Conservation (phyloP, 2,888 invertebrate species). For the Muscina levida region DNA sequence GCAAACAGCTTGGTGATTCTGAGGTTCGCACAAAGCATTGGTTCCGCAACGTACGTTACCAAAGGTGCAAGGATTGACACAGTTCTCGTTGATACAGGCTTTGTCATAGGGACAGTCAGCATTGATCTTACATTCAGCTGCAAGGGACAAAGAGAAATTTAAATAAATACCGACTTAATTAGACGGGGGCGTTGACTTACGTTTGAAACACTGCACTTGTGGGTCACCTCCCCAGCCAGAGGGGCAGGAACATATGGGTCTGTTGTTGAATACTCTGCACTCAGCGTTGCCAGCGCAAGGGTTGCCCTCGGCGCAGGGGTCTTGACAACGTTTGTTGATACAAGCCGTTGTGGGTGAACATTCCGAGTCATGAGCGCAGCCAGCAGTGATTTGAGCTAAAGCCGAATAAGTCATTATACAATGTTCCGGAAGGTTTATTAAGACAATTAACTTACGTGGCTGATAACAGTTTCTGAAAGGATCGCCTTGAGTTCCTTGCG, state of each 20-base stretch:
- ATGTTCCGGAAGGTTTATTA: not conserved
- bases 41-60: slow-evolving; percentile 87
- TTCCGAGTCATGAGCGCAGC: slow-evolving; percentile 87
- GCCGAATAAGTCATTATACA: not conserved
- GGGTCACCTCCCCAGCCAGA: slow-evolving; percentile 94
- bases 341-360: slow-evolving; percentile 90
- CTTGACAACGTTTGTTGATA: slow-evolving; percentile 88
- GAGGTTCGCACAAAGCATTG: slow-evolving; percentile 87
- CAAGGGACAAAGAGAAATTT: not conserved
- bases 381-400: slow-evolving; percentile 81
- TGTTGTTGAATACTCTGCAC: slow-evolving; percentile 88
- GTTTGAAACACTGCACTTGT: slow-evolving; percentile 90
- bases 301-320: slow-evolving; percentile 88
- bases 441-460: slow-evolving; percentile 71
- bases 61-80: slow-evolving; percentile 88
- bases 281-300: slow-evolving; percentile 91
- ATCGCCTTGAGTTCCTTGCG: slow-evolving; percentile 87
- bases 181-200: slow-evolving; percentile 81
- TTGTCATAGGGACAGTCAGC: slow-evolving; percentile 92
- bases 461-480: slow-evolving; percentile 88
- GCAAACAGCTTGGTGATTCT: slow-evolving; percentile 89
- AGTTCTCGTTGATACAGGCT: slow-evolving; percentile 88
- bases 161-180: not conserved
- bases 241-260: slow-evolving; percentile 91
- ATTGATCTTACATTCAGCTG: slow-evolving; percentile 90